A percentile compares a stretch with the other conserved stretches of the same genome.
Evolutionary conservation across 2,797 vertebrate genomes (phyloP).

Genomic region (Lindbergichthys nudifrons): DNA sequence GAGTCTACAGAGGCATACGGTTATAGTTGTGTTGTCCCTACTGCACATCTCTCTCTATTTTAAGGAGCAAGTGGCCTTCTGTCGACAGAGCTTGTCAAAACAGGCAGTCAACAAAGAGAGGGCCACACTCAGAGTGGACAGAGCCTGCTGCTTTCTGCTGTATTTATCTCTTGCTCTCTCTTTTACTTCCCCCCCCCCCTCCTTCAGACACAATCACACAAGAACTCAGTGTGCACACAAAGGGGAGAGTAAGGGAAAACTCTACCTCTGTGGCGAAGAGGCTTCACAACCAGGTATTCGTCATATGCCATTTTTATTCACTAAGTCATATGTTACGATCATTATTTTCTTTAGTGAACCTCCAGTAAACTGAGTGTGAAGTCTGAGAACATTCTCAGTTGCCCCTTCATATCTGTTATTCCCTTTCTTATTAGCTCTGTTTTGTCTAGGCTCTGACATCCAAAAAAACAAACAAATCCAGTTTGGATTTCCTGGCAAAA

Average conservation of each 20-base stretch:
- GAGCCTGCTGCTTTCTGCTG: slow-evolving; percentile 4
- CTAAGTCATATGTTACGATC: neutral
- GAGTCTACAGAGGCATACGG: slow-evolving; percentile 35
- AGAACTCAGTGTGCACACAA: neutral
- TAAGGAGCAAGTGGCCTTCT: slow-evolving; percentile 68
- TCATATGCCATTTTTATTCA: neutral
- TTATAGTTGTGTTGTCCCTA: slow-evolving; percentile 67
- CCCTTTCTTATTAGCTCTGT: neutral
- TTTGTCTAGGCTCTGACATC: neutral
- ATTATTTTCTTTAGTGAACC: slow-evolving; percentile 1
- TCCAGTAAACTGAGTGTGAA: neutral
- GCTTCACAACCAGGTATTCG: neutral
- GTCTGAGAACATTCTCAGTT: slow-evolving; percentile 7
- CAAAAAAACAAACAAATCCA: neutral
- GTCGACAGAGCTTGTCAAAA: slow-evolving; percentile 66
- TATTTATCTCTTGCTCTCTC: slow-evolving; percentile 7
- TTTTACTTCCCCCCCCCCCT: slow-evolving; percentile 2
- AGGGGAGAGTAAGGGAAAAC: neutral
- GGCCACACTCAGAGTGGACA: slow-evolving; percentile 20
- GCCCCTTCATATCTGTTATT: neutral
- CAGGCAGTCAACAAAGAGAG: slow-evolving; percentile 65
- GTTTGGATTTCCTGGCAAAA: neutral
- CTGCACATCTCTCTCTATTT: slow-evolving; percentile 74
- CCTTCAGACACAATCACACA: slow-evolving; percentile 7
- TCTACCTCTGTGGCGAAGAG: slow-evolving; percentile 5